phyloP scores from a whole-genome alignment of 2,888 invertebrate genomes.

The Aphodius granarius region DNA sequence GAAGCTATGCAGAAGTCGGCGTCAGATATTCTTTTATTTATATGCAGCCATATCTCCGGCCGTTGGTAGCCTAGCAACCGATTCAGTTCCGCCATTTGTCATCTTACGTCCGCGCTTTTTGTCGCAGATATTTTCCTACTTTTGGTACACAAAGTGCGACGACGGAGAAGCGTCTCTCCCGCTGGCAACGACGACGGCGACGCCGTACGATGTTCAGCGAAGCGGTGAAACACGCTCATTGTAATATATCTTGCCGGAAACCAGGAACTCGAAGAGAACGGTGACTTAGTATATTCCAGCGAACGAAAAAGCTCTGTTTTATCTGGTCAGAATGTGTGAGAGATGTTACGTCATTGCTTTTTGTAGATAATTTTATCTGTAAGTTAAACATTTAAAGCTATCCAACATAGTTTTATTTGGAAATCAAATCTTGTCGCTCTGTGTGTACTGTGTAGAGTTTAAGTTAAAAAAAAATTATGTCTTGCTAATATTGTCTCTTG shows the following conservation, averaged over 20 bases:
- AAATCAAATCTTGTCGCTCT: too few relatives aligned
- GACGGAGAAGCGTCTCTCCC: background rate
- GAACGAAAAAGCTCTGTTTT: background rate
- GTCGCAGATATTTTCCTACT: slow-evolving; percentile 48
- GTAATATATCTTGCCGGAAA: slow-evolving; percentile 32
- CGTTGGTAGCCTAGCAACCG: slow-evolving; percentile 49
- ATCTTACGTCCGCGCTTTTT: slow-evolving; percentile 43
- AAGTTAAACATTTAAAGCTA: background rate
- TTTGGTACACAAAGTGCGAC: slow-evolving; percentile 42
- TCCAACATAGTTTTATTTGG: too few relatives aligned
- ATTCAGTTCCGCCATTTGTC: slow-evolving; percentile 46
- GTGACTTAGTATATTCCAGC: background rate
- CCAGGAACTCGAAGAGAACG: slow-evolving; percentile 9
- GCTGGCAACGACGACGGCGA: slow-evolving; percentile 18
- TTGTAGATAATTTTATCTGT: background rate
- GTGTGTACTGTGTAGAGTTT: too few relatives aligned
- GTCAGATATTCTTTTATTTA: slow-evolving; percentile 49
- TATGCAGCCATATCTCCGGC: slow-evolving; percentile 50
- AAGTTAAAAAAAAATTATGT: too few relatives aligned
- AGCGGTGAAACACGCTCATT: slow-evolving; percentile 35
- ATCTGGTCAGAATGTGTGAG: background rate
- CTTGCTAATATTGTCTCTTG: too few relatives aligned
- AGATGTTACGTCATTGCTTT: background rate
- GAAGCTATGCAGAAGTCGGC: slow-evolving; percentile 44
- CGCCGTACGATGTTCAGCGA: slow-evolving; percentile 34